Conservation (phyloP, 1,140 invertebrate genomes). For the Orussus abietinus region DNA sequence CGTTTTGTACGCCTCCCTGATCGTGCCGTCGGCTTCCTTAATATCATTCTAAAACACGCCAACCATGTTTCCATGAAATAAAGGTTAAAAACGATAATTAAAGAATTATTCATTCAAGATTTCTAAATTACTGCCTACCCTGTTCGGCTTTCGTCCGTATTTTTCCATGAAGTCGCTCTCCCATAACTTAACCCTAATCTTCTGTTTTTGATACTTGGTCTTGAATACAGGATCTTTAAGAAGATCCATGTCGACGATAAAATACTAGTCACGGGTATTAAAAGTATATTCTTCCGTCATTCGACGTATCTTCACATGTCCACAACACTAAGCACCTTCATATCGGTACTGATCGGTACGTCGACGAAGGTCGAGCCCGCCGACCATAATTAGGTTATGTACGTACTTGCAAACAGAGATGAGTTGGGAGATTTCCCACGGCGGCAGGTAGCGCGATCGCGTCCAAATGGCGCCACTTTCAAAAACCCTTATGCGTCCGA, state of each 20-base stretch:
- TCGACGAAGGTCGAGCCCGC: too few relatives aligned
- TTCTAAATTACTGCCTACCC: conserved; percentile 51
- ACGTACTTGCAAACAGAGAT: too few relatives aligned
- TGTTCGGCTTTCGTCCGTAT: conserved; percentile 66
- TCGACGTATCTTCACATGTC: too few relatives aligned
- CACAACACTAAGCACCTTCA: too few relatives aligned
- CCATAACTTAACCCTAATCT: conserved; percentile 72
- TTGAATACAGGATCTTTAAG: conserved; percentile 38
- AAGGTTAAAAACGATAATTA: background rate
- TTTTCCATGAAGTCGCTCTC: conserved; percentile 71
- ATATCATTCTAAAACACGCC: conserved; percentile 66
- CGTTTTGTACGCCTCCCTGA: conserved; percentile 73
- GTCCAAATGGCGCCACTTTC: too few relatives aligned
- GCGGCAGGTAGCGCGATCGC: too few relatives aligned
- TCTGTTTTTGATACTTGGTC: conserved; percentile 58
- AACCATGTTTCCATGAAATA: conserved; percentile 7
- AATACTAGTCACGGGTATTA: too few relatives aligned
- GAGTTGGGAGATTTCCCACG: too few relatives aligned
- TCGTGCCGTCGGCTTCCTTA: conserved; percentile 64
- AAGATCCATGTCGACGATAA: conserved; percentile 33
- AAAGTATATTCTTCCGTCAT: too few relatives aligned
- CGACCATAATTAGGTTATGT: too few relatives aligned
- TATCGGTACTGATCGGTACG: too few relatives aligned
- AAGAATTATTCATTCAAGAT: conserved; percentile 9
- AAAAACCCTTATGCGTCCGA: too few relatives aligned